Evolutionary conservation across 2,797 vertebrate genomes (phyloP), one percentile per base, ranked within the genome.

Genomic region (Urosaurus nigricauda): DNA sequence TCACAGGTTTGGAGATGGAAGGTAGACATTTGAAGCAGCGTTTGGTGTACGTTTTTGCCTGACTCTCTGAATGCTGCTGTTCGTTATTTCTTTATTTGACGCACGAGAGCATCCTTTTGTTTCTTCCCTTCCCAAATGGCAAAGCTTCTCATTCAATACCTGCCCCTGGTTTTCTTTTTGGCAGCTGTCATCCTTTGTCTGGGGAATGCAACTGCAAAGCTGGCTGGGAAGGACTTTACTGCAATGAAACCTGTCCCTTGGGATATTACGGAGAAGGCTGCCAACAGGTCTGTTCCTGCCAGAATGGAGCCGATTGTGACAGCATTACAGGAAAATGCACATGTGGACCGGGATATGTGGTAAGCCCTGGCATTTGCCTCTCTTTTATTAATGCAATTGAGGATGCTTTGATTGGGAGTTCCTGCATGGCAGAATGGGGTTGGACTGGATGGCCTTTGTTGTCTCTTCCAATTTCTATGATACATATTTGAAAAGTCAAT

Each of bases 161-260:
- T 90, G 1, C 85, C 80, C 95, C n/a, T 92, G 29, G 29, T 82
- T 65, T 12, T 51, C 47, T 56, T 85, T 17, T 68, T 86, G 0
- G 17, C 87, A 99, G 99, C 95, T 99, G 99, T 97, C 99, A 99
- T 92, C 99, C 99, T 0, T 97, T 99, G 92, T 98, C 99, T 79
- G 99, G 99, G 93, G 98, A 98, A 92, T 99, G 99, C 93, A 97
- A 97, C 91, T 99, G 99, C 96, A 97, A 97, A 90, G 97, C 97
- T 0, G 99, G 99, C 96, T 99, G 98, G 98, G 97, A 98, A 32
- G 99, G 99, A 60, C 97, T 97, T 83, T 98, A 98, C 97, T 99
- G 99, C 97, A 99, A 99, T 17, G 98, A 99, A 94, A 98, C 97
- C 87, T 99, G 99, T 94, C 97, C 98, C 0, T 95, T 97, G 0